phyloP scores from a whole-genome alignment of 1,140 invertebrate species.

The Anastrepha ludens region DNA sequence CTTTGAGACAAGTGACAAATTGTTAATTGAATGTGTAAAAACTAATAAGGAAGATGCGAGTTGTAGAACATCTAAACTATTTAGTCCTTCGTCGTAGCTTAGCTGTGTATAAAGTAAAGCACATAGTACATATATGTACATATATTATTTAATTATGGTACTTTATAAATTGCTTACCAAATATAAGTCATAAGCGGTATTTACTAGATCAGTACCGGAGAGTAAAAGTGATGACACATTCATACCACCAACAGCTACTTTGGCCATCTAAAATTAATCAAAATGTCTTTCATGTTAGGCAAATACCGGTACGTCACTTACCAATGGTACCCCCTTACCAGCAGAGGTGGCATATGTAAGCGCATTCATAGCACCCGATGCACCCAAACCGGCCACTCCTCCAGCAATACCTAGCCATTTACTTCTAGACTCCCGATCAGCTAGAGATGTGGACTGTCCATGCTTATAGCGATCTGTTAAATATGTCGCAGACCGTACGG shows the following conservation, averaged over 20 bases:
- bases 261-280: constrained; percentile 4
- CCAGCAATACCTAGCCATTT: constrained; percentile 64
- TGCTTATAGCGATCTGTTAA: constrained; percentile 65
- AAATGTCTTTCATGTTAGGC: neutral
- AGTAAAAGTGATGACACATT: constrained; percentile 63
- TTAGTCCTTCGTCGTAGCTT: constrained; percentile 63
- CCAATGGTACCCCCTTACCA: constrained; percentile 64
- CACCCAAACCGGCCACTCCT: constrained; percentile 64
- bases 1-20: constrained; percentile 65
- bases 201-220: constrained; percentile 64
- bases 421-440: constrained; percentile 62
- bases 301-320: constrained; percentile 56
- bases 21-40: constrained; percentile 69
- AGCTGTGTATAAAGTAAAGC: constrained; percentile 58
- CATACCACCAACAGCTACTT: constrained; percentile 20
- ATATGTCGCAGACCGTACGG: constrained; percentile 60
- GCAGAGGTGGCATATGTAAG: constrained; percentile 61
- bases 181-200: constrained; percentile 67
- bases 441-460: constrained; percentile 66
- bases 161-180: constrained; percentile 55
- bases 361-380: constrained; percentile 65
- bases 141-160: neutral
- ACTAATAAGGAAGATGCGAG: constrained; percentile 65
- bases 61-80: constrained; percentile 63
- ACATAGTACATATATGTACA: constrained; percentile 6